A percentile compares a stretch with the other conserved stretches of the same genome.
phyloP scores from a whole-genome alignment of 2,888 invertebrate species.

The Tipula vernalis region DNA sequence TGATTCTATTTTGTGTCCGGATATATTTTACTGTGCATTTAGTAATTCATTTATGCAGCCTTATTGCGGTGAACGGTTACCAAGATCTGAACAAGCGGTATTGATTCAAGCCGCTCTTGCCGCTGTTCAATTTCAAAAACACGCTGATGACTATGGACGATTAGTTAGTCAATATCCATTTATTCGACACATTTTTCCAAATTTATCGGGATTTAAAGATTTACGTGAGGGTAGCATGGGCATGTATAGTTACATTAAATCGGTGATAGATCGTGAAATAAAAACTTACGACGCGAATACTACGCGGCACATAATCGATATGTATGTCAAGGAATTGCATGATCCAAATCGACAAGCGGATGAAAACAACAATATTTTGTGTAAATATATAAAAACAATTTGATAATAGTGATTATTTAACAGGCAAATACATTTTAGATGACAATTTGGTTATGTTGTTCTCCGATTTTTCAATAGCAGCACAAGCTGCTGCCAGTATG shows the following conservation, averaged over 20 bases:
- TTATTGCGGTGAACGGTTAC: no score
- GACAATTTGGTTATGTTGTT: conserved; percentile 45
- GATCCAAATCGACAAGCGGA: conserved; percentile 11
- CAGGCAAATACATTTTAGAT: conserved; percentile 23
- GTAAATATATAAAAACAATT: neutral
- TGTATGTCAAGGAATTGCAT: conserved; percentile 14
- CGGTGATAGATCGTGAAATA: conserved; percentile 37
- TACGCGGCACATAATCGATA: conserved; percentile 18
- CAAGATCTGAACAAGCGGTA: conserved; percentile 19
- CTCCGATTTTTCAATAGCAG: conserved; percentile 48
- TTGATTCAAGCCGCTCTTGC: conserved; percentile 30
- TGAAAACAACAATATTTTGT: conserved; percentile 21
- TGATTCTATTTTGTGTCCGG: no score
- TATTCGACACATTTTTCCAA: conserved; percentile 38
- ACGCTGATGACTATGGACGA: conserved; percentile 46
- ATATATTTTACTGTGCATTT: no score
- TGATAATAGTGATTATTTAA: neutral
- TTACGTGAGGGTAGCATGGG: conserved; percentile 17
- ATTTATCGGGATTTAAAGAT: conserved; percentile 42
- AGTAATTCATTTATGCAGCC: no score
- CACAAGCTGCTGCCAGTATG: conserved; percentile 40
- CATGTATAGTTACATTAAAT: conserved; percentile 41
- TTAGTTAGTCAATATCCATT: conserved; percentile 36
- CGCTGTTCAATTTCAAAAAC: conserved; percentile 42
- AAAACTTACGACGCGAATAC: conserved; percentile 19